Evolutionary conservation across 2,888 invertebrate genomes (phyloP), one percentile per base, ranked within the genome.

Genomic region (Spicauda simplicius): DNA sequence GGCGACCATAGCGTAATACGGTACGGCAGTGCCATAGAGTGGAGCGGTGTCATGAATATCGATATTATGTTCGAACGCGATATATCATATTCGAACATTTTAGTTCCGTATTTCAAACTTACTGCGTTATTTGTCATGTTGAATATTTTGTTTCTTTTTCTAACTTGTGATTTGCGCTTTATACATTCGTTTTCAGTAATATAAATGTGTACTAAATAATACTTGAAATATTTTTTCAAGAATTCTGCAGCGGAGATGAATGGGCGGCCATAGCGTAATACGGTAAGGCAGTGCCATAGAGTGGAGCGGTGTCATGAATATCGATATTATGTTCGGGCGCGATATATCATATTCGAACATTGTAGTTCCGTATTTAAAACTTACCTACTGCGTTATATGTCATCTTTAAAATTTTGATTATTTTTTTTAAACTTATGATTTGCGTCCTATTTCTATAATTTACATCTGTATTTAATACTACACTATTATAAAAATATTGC

Each of bases 201-300:
- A 14, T 33, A 33, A 33, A 10, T 33, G 8, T 8, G 33, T 33
- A 10, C 33, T 33, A 33, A 25, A 25, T 25, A 25, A 25, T 25
- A 25, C 3, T 25, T n/a, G n/a, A n/a, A n/a, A n/a, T n/a, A n/a
- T n/a, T n/a, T n/a, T n/a, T 25, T 33, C 10, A 33, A 33, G 93
- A 93, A 93, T 93, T 93, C 91, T 92, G 91, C 90, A 91, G 87
- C 90, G 86, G 84, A 85, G 92, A 93, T 92, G 93, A 91, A 93
- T 93, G 92, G 92, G 84, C 90, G 82, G 90, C 90, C 91, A 90
- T 91, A 86, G 85, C 88, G 90, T 91, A 90, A 91, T 91, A 91
- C 90, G 85, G 85, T 80, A 75, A 85, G 81, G 79, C 80, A 60
- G 54, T 88, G 87, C 75, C 75, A 74, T 77, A 75, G 72, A 76